Conservation (phyloP, 2,113 vertebrate genomes). For the Siniperca chuatsi region DNA sequence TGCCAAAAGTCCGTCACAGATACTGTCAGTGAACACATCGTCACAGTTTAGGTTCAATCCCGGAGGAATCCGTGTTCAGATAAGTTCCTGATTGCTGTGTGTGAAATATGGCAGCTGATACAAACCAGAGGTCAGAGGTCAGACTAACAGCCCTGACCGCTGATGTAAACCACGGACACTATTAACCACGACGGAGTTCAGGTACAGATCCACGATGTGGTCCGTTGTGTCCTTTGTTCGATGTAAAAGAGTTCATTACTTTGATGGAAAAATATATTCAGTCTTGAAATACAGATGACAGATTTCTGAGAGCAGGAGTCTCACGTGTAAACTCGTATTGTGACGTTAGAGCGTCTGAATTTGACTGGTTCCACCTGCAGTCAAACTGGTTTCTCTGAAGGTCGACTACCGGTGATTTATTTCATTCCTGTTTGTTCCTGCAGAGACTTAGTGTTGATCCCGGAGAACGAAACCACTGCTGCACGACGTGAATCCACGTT, state of each 20-base stretch:
- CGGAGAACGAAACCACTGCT: not conserved
- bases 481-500: too few species aligned
- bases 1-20: not conserved
- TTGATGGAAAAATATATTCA: conserved; percentile 23
- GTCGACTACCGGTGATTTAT: not conserved
- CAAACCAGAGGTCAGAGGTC: conserved; percentile 32
- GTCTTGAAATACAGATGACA: not conserved
- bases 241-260: not conserved
- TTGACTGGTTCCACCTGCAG: not conserved
- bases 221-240: not conserved
- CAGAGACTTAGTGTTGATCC: not conserved
- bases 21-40: conserved; percentile 27
- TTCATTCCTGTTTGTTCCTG: not conserved
- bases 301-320: not conserved
- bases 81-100: not conserved
- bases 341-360: not conserved
- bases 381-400: not conserved
- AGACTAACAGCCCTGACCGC: not conserved
- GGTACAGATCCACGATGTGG: not conserved
- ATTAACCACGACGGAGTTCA: not conserved
- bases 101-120: conserved; percentile 20
- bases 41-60: not conserved
- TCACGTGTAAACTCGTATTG: not conserved
- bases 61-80: not conserved
- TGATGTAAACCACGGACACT: conserved; percentile 16